Conservation (phyloP, 2,888 invertebrate genomes). For the Ramazzottius varieornatus region DNA sequence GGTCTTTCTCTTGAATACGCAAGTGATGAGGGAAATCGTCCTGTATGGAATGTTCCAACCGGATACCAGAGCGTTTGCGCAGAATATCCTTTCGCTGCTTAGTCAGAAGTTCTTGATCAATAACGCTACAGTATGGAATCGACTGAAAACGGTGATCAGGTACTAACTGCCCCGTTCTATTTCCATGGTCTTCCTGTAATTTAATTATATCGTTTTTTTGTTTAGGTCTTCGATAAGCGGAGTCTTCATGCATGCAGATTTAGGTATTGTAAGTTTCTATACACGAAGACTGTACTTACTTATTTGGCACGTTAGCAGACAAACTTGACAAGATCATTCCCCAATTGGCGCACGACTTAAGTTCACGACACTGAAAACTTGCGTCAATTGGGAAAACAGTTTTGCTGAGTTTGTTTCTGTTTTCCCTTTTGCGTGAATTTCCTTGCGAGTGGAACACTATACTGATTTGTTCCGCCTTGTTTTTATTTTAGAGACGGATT, state of each 20-base stretch:
- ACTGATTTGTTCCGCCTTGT: background rate
- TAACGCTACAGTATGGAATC: background rate
- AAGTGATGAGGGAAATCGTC: background rate
- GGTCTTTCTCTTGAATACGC: background rate
- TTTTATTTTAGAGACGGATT: background rate
- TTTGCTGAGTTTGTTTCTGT: background rate
- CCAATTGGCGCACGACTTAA: too few species aligned
- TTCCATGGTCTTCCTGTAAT: too few species aligned
- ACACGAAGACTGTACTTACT: background rate
- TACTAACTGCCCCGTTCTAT: too few species aligned
- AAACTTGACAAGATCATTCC: too few species aligned
- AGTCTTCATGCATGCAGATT: background rate
- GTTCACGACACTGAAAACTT: too few species aligned
- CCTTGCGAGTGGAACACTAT: background rate
- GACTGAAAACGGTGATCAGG: background rate
- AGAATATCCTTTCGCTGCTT: background rate
- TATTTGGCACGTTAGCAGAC: background rate
- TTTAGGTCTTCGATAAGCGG: too few species aligned
- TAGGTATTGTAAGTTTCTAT: background rate
- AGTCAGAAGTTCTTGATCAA: conserved; percentile 1
- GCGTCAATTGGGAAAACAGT: too few species aligned
- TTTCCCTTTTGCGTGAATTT: background rate
- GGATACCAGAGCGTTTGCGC: background rate
- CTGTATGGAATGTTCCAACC: background rate
- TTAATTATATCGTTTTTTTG: background rate